phyloP scores from a whole-genome alignment of 2,113 vertebrate genomes.

The Tragelaphus scriptus region DNA sequence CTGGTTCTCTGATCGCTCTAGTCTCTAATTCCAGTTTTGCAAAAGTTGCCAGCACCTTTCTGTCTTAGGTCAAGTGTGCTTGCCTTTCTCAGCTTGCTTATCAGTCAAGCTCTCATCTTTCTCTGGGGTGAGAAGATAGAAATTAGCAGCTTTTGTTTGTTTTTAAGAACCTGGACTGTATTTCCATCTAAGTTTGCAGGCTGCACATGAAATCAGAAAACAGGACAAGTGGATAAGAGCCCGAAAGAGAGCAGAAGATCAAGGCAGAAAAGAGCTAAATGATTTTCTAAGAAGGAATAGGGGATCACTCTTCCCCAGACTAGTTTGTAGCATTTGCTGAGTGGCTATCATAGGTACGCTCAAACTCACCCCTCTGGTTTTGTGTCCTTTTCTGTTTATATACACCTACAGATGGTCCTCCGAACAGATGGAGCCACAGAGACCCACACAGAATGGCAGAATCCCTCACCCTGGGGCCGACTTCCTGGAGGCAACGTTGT shows the following conservation, averaged over 20 bases:
- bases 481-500: neutral
- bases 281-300: neutral
- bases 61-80: conserved; percentile 20
- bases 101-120: conserved; percentile 16
- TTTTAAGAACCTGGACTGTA: neutral
- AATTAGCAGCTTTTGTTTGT: neutral
- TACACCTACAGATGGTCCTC: neutral
- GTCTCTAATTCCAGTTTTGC: neutral
- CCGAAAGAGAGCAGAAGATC: neutral
- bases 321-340: neutral
- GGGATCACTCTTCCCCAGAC: neutral
- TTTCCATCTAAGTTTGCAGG: neutral
- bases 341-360: neutral
- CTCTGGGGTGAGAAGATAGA: conserved; percentile 2
- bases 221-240: neutral
- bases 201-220: neutral
- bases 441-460: neutral
- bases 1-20: neutral
- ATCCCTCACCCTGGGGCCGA: neutral
- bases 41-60: neutral
- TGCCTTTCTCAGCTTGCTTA: conserved; percentile 35
- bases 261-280: neutral
- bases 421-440: conserved; percentile 55
- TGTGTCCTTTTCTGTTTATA: neutral
- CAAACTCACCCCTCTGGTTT: neutral